Percentiles rank a stretch among this genome's conserved stretches.
Conservation (phyloP, 1,140 invertebrate genomes). For the Drosophila quadrilineata region DNA sequence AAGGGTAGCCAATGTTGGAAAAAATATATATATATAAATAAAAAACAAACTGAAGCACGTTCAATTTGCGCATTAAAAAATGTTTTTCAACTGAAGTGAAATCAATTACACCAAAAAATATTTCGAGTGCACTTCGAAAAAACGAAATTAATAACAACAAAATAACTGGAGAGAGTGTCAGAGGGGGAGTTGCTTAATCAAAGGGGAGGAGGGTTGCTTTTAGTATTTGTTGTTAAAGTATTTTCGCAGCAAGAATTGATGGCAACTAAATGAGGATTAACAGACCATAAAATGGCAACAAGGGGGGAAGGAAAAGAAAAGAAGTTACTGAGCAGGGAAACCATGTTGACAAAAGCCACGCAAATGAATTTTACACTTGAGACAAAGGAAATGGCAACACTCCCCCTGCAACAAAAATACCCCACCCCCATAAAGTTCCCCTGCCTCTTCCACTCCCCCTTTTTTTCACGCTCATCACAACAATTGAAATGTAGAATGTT, state of each 20-base stretch:
- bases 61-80: conserved; percentile 31
- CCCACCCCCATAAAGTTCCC: neutral
- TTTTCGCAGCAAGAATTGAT: conserved; percentile 62
- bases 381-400: conserved; percentile 43
- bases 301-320: neutral
- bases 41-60: conserved; percentile 15
- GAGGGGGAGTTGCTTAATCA: neutral
- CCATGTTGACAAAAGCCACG: conserved; percentile 24
- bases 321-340: neutral
- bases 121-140: conserved; percentile 51
- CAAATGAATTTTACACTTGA: conserved; percentile 76
- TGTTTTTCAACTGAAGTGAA: conserved; percentile 43
- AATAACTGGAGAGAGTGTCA: neutral
- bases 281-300: conserved; percentile 29
- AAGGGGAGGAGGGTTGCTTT: conserved; percentile 11
- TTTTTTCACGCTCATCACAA: conserved; percentile 4
- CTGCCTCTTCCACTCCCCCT: neutral
- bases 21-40: conserved; percentile 51
- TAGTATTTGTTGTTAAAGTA: conserved; percentile 34
- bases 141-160: conserved; percentile 69
- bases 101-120: conserved; percentile 64
- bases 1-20: conserved; percentile 1
- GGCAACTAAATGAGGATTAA: conserved; percentile 65
- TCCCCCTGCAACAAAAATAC: no score
- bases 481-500: conserved; percentile 78